Percentiles rank a stretch among this genome's conserved stretches.
These are phyloP conservation scores for Micrasema minimum DNA, from an alignment of 1,140 invertebrate genomes.

Conservation along the genomic window DNA sequence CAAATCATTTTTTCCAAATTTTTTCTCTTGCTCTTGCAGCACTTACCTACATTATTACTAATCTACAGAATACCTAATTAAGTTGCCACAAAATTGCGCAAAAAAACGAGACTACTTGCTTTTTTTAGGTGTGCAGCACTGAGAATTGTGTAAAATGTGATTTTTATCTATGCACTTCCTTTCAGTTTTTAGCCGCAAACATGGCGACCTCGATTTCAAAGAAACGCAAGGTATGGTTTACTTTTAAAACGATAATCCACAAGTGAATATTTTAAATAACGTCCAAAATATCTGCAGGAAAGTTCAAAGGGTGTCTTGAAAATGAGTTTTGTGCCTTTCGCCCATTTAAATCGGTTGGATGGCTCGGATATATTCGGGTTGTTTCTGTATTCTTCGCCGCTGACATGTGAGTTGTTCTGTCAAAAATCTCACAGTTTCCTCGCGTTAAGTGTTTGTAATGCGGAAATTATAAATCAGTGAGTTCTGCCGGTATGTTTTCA, in stretches of 20 bases:
- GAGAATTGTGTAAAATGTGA: not conserved
- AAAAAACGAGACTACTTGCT: too few species aligned
- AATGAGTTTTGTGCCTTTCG: conserved; percentile 10
- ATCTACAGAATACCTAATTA: too few species aligned
- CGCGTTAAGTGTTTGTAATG: not conserved
- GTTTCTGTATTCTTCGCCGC: conserved; percentile 24
- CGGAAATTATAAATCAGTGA: not conserved
- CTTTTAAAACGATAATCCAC: conserved; percentile 17
- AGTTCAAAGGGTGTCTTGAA: conserved; percentile 7
- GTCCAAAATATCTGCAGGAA: not conserved
- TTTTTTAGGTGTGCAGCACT: conserved; percentile 10
- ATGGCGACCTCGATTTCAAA: conserved; percentile 66
- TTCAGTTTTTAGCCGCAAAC: conserved; percentile 55
- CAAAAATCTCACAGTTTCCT: conserved; percentile 5
- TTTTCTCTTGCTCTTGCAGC: too few species aligned
- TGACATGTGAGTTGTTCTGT: conserved; percentile 33
- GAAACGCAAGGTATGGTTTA: conserved; percentile 66
- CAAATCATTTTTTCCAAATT: too few species aligned
- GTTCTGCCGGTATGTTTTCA: not conserved
- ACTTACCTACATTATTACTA: too few species aligned
- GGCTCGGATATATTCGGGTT: conserved; percentile 27
- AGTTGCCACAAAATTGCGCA: too few species aligned
- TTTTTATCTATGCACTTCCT: conserved; percentile 44
- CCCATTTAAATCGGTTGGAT: conserved; percentile 29
- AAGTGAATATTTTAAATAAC: conserved; percentile 15